Conservation (phyloP, 2,888 invertebrate genomes). For the Adelphocoris suturalis region DNA sequence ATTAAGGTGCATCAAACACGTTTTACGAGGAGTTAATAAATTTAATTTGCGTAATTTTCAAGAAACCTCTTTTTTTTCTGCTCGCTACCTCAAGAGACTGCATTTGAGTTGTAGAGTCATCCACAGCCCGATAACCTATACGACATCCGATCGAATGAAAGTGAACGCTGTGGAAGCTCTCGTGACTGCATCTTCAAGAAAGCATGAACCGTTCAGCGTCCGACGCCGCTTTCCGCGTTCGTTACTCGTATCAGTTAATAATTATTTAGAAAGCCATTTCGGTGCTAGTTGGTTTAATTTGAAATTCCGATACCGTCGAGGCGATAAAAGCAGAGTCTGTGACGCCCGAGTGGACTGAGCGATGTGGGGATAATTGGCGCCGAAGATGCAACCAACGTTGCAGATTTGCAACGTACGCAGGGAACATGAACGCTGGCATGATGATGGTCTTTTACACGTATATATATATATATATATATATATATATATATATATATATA, state of each 20-base stretch:
- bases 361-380: neutral
- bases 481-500: no score
- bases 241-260: conserved; percentile 16
- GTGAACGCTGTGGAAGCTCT: neutral
- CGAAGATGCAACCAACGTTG: neutral
- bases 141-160: neutral
- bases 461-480: no score
- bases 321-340: neutral
- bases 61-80: no score
- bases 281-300: neutral
- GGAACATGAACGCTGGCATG: no score
- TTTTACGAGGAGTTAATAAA: no score
- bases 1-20: no score
- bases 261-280: conserved; percentile 35
- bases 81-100: no score
- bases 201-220: neutral
- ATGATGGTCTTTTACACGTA: no score
- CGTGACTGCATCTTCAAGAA: conserved; percentile 39
- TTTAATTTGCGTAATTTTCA: no score
- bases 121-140: no score
- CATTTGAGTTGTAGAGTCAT: no score
- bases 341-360: neutral
- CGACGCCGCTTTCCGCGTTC: conserved; percentile 15
- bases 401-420: no score
- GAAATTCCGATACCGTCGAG: neutral